Evolutionary conservation across 2,797 vertebrate genomes (phyloP).

Genomic region (Pteropus rufus): DNA sequence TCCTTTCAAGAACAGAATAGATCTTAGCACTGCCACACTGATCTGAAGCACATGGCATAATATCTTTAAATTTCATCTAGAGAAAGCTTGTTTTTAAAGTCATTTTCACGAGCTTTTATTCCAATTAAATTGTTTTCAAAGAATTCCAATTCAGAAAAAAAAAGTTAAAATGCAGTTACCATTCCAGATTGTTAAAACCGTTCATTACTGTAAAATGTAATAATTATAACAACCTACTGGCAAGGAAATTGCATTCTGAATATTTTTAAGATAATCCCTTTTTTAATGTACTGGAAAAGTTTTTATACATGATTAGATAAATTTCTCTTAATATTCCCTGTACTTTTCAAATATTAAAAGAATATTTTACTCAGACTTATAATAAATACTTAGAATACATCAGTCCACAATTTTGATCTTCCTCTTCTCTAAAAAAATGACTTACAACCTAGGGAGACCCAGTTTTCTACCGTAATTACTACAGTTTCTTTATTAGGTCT

Average conservation of each 20-base stretch:
- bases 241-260: background rate
- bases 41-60: background rate
- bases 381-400: background rate
- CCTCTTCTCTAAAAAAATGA: background rate
- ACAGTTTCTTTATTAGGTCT: background rate
- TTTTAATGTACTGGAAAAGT: background rate
- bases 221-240: conserved; percentile 16
- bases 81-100: conserved; percentile 38
- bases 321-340: background rate
- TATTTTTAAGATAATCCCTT: conserved; percentile 32
- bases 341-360: background rate
- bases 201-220: conserved; percentile 53
- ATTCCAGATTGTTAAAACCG: conserved; percentile 42
- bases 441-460: background rate
- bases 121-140: conserved; percentile 50
- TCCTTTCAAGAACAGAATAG: background rate
- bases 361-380: background rate
- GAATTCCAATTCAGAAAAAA: conserved; percentile 27
- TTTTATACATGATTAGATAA: background rate
- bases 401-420: background rate
- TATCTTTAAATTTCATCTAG: conserved; percentile 7
- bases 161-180: conserved; percentile 24
- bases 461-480: background rate
- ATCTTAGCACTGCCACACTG: background rate
- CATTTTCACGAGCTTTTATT: conserved; percentile 25